Evolutionary conservation across 2,797 vertebrate species (phyloP).

Genomic region (Lindbergichthys nudifrons): DNA sequence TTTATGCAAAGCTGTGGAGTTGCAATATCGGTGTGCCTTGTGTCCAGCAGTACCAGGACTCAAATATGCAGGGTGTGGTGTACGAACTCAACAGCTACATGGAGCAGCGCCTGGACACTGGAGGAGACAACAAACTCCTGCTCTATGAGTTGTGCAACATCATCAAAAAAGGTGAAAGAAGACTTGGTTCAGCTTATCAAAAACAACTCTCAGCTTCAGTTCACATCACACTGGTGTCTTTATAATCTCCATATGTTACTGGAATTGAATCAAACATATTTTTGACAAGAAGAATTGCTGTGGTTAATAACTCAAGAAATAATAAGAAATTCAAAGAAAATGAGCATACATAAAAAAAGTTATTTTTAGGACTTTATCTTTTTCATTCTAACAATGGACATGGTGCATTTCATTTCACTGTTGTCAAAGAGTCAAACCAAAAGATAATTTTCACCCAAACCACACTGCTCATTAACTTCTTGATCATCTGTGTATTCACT

Average conservation of each 20-base stretch:
- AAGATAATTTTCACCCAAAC: conserved; percentile 37
- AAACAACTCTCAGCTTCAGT: not conserved
- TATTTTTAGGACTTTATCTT: not conserved
- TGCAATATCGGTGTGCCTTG: conserved; percentile 71
- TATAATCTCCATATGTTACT: not conserved
- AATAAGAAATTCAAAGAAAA: no score
- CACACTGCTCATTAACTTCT: conserved; percentile 37
- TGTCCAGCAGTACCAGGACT: conserved; percentile 95
- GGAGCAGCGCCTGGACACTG: conserved; percentile 93
- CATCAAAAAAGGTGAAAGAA: conserved; percentile 92
- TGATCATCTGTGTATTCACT: conserved; percentile 39
- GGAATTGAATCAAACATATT: not conserved
- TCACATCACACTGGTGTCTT: not conserved
- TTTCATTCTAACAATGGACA: not conserved
- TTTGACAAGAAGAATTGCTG: no score
- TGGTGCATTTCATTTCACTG: not conserved
- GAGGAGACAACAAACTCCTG: conserved; percentile 95
- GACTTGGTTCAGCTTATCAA: not conserved
- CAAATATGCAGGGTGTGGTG: conserved; percentile 97
- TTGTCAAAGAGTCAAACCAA: conserved; percentile 7
- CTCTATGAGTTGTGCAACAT: conserved; percentile 97
- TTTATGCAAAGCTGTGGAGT: conserved; percentile 39
- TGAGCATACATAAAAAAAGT: no score
- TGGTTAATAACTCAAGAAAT: no score
- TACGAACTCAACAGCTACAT: conserved; percentile 97